A percentile compares a stretch with the other conserved stretches of the same genome.
Evolutionary conservation across 2,113 vertebrate genomes (phyloP).

Genomic region (Nannospalax galili): DNA sequence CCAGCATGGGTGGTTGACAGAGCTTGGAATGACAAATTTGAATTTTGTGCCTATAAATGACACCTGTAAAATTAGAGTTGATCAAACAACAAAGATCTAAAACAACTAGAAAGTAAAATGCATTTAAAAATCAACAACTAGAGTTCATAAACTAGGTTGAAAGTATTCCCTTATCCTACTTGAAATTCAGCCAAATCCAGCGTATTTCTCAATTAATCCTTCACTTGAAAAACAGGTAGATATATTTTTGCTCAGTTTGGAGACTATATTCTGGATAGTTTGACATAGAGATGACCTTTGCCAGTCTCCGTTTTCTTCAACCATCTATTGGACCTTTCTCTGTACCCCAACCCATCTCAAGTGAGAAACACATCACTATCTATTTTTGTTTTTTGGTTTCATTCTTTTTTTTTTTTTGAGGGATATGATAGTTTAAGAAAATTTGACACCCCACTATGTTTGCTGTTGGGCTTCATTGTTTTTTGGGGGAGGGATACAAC

Average conservation of each 20-base stretch:
- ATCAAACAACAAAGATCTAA: not conserved
- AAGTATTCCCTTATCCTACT: not conserved
- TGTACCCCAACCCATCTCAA: not conserved
- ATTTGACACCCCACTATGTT: too few relatives aligned
- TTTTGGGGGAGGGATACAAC: too few relatives aligned
- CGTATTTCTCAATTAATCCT: not conserved
- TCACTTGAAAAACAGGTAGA: not conserved
- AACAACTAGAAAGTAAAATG: constrained; percentile 26
- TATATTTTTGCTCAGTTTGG: not conserved
- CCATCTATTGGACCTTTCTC: not conserved
- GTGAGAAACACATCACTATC: not conserved
- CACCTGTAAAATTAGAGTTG: not conserved
- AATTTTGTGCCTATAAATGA: not conserved
- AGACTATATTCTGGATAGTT: not conserved
- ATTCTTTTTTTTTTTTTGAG: not conserved
- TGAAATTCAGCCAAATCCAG: not conserved
- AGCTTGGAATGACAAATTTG: not conserved
- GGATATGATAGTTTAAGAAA: too few relatives aligned
- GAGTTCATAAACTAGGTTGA: not conserved
- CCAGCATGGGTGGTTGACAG: not conserved
- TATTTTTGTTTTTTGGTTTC: not conserved
- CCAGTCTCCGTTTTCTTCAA: not conserved
- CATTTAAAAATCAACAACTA: not conserved
- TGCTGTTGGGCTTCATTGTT: too few relatives aligned
- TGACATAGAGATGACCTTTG: not conserved